phyloP scores from a whole-genome alignment of 2,113 vertebrate genomes.

The Origma solitaria region DNA sequence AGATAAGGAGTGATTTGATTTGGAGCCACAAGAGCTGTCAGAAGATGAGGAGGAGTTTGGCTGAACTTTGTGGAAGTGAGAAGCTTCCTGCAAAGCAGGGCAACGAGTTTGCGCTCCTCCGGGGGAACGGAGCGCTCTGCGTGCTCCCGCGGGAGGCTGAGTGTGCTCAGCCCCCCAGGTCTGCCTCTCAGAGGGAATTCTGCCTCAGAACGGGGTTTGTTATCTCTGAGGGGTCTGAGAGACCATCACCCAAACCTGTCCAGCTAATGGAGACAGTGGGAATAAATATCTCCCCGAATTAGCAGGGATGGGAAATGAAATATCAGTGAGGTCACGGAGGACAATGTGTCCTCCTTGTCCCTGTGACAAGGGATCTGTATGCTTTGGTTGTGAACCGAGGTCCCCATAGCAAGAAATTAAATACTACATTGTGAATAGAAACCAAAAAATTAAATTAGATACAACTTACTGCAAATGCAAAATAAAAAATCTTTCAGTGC shows the following conservation, averaged over 20 bases:
- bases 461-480: too few relatives aligned
- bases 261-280: background rate
- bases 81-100: constrained; percentile 55
- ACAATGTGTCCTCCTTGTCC: too few relatives aligned
- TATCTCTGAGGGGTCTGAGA: background rate
- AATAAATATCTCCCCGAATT: background rate
- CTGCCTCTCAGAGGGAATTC: background rate
- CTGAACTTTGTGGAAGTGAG: constrained; percentile 61
- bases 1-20: constrained; percentile 57
- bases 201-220: background rate
- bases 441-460: too few relatives aligned
- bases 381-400: background rate
- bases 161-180: background rate
- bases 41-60: constrained; percentile 63
- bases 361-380: background rate
- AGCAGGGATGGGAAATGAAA: background rate
- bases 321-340: background rate
- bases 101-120: constrained; percentile 27
- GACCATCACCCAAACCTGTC: accelerated
- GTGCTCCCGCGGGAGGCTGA: background rate
- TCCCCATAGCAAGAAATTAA: background rate
- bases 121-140: background rate
- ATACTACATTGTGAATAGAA: too few relatives aligned
- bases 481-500: too few relatives aligned
- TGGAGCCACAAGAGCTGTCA: constrained; percentile 56